phyloP scores from a whole-genome alignment of 2,888 invertebrate species.

The Oeneis ivallda region DNA sequence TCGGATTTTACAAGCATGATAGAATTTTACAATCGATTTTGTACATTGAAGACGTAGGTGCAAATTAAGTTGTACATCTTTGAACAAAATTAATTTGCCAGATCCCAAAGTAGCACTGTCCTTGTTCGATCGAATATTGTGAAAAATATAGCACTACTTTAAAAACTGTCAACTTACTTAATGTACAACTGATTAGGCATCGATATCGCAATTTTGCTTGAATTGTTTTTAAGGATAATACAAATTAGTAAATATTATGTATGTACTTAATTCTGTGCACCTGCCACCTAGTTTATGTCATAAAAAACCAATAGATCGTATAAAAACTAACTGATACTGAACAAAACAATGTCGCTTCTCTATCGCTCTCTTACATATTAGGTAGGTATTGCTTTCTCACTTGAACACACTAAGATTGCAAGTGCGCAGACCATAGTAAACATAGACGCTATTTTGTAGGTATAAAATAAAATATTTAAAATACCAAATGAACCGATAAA shows the following conservation, averaged over 20 bases:
- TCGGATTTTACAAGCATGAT: background rate
- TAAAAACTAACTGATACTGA: too few species aligned
- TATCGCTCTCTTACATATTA: background rate
- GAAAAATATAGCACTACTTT: background rate
- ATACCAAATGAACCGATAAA: slow-evolving; percentile 8
- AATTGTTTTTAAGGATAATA: background rate
- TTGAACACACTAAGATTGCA: background rate
- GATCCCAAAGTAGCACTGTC: background rate
- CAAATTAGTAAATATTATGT: too few species aligned
- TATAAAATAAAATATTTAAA: background rate
- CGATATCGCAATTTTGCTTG: background rate
- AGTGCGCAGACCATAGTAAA: background rate
- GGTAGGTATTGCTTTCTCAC: background rate
- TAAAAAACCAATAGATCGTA: background rate
- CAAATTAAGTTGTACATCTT: background rate
- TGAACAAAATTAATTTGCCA: background rate
- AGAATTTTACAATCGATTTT: slow-evolving; percentile 4
- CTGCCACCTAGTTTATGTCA: too few species aligned
- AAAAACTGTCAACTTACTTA: background rate
- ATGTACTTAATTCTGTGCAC: too few species aligned
- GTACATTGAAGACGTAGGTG: background rate
- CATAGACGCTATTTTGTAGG: background rate
- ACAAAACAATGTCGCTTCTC: background rate
- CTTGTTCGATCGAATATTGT: background rate
- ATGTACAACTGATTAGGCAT: background rate